These are phyloP conservation scores for Neostethus bicornis DNA, from an alignment of 2,797 vertebrate genomes.

Conservation along the genomic window DNA sequence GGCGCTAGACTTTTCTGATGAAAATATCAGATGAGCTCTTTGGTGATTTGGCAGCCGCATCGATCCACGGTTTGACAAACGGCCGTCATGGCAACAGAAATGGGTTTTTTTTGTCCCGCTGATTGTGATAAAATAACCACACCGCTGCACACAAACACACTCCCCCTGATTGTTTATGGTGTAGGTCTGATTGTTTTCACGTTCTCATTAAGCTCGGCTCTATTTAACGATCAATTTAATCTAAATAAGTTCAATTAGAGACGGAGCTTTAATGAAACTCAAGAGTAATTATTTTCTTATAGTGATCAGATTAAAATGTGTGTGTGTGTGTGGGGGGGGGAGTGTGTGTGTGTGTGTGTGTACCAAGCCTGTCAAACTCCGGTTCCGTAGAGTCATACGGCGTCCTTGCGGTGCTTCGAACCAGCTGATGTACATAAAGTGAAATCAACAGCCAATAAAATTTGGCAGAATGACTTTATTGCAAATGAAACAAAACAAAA, in stretches of 20 bases:
- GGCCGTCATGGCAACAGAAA: conserved; percentile 22
- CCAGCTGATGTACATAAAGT: no score
- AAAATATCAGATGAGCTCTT: conserved; percentile 57
- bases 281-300: conserved; percentile 16
- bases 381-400: no score
- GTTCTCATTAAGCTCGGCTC: conserved; percentile 50
- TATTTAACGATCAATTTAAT: conserved; percentile 47
- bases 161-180: conserved; percentile 10
- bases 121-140: conserved; percentile 32
- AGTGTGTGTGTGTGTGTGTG: neutral
- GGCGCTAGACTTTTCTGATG: conserved; percentile 26
- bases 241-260: conserved; percentile 40
- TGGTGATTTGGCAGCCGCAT: conserved; percentile 46
- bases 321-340: neutral
- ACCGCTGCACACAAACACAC: conserved; percentile 14
- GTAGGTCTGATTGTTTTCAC: conserved; percentile 39
- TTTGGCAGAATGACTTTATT: no score
- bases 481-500: no score
- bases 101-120: conserved; percentile 25
- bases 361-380: no score
- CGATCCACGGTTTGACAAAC: conserved; percentile 40
- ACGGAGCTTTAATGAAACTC: neutral
- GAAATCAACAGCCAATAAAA: no score
- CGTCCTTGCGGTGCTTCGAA: no score
- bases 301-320: conserved; percentile 1